Evolutionary conservation across 2,888 invertebrate genomes (phyloP).

Genomic region (Dexiosoma caninum): DNA sequence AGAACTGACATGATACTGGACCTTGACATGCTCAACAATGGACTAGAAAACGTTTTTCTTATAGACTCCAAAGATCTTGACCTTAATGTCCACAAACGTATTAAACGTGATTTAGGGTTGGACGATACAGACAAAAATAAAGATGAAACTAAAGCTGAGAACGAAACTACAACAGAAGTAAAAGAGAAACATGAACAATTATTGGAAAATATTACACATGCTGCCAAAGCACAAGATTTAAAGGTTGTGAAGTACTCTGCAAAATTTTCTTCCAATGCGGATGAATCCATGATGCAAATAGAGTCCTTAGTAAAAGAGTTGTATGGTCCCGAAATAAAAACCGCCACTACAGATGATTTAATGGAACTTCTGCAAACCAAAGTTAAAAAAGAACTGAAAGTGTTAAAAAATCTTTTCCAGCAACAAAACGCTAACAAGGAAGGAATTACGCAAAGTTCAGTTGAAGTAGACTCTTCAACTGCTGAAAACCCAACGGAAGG

Average conservation of each 20-base stretch:
- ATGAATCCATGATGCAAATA: conserved; percentile 50
- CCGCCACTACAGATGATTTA: conserved; percentile 29
- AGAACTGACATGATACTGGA: conserved; percentile 64
- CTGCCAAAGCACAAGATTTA: conserved; percentile 11
- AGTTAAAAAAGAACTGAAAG: conserved; percentile 37
- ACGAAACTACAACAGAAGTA: background rate
- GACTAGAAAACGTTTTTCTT: conserved; percentile 66
- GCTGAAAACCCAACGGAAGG: background rate
- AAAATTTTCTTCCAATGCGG: conserved; percentile 48
- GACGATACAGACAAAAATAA: background rate
- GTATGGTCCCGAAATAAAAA: conserved; percentile 40
- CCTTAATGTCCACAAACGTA: conserved; percentile 59
- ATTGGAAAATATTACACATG: background rate
- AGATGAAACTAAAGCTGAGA: background rate
- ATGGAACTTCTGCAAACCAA: conserved; percentile 34
- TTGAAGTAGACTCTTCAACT: background rate
- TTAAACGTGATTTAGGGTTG: conserved; percentile 62
- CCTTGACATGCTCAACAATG: conserved; percentile 69
- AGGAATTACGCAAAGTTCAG: background rate
- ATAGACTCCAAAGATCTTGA: conserved; percentile 56
- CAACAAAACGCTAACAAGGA: background rate
- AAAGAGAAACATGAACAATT: conserved; percentile 30
- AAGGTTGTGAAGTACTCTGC: conserved; percentile 49
- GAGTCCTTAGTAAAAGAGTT: conserved; percentile 40
- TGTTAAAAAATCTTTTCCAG: background rate